Percentiles rank a stretch among this genome's conserved stretches.
phyloP scores from a whole-genome alignment of 23 tunicate genomes.

The Oikopleura vanhoeffeni region DNA sequence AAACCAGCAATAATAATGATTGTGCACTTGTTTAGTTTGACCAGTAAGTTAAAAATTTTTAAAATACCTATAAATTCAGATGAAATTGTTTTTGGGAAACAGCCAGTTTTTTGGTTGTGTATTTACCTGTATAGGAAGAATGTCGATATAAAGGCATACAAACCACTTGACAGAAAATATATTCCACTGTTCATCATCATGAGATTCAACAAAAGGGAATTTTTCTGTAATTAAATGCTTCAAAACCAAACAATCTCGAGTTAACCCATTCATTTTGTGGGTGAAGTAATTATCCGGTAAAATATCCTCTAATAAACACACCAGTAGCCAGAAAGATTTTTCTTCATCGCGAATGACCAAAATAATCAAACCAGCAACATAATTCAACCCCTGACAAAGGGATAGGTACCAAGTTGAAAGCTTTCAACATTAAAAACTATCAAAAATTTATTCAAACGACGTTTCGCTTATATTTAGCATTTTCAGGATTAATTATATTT shows the following conservation, averaged over 20 bases:
- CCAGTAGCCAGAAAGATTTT: constrained; percentile 42
- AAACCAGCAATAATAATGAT: too few relatives aligned
- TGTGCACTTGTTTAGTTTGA: too few relatives aligned
- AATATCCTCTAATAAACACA: constrained; percentile 32
- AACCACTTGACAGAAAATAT: constrained; percentile 81
- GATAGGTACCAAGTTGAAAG: not conserved
- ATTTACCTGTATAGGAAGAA: constrained; percentile 60
- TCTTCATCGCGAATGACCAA: constrained; percentile 46
- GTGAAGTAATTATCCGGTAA: constrained; percentile 29
- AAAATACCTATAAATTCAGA: too few relatives aligned
- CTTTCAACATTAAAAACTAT: too few relatives aligned
- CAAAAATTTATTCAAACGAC: too few relatives aligned
- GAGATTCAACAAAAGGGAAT: constrained; percentile 18
- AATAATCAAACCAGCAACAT: constrained; percentile 41
- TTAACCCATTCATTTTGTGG: constrained; percentile 24
- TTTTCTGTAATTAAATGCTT: constrained; percentile 31
- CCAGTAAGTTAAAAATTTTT: too few relatives aligned
- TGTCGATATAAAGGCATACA: constrained; percentile 55
- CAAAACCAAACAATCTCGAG: constrained; percentile 36
- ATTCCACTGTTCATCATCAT: constrained; percentile 31
- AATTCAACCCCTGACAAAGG: constrained; percentile 53
- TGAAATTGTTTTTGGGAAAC: too few relatives aligned
- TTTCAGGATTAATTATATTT: too few relatives aligned
- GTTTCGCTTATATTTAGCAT: too few relatives aligned
- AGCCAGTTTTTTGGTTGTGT: too few relatives aligned